Conservation (phyloP, 2,797 vertebrate genomes). For the Lacerta viridis region DNA sequence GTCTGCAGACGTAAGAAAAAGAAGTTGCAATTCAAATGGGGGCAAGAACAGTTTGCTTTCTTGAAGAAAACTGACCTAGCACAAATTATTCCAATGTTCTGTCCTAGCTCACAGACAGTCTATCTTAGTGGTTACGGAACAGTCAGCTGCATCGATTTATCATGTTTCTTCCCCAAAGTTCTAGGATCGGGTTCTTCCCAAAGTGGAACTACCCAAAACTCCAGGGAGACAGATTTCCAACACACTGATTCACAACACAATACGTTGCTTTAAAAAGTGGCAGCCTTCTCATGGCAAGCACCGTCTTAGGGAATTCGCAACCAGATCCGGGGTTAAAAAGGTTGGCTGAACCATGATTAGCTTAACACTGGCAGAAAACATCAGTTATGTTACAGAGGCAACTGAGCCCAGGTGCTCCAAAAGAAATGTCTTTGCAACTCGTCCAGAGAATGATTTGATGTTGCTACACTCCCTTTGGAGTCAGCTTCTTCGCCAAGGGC, state of each 20-base stretch:
- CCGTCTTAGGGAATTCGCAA: neutral
- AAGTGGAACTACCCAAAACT: neutral
- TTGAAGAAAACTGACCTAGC: neutral
- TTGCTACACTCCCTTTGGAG: neutral
- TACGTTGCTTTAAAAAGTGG: constrained; percentile 15
- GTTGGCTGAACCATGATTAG: constrained; percentile 44
- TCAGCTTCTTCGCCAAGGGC: neutral
- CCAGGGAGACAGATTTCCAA: constrained; percentile 22
- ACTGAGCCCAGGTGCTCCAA: constrained; percentile 8
- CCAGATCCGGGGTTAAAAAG: constrained; percentile 45
- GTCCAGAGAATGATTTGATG: neutral
- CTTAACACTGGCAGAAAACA: constrained; percentile 61
- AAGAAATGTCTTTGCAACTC: neutral
- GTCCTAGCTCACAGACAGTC: neutral
- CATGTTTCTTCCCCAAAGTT: neutral
- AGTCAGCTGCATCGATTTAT: constrained; percentile 21
- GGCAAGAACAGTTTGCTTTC: constrained; percentile 40
- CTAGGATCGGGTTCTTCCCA: neutral
- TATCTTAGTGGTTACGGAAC: constrained; percentile 10
- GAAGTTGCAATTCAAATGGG: constrained; percentile 43
- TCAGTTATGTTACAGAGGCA: constrained; percentile 37
- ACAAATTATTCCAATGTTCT: constrained; percentile 29
- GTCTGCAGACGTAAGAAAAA: constrained; percentile 43
- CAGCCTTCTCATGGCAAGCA: neutral
- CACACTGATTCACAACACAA: constrained; percentile 35